Evolutionary conservation across 2,888 invertebrate species (phyloP).

Genomic region (Philaethria dido): DNA sequence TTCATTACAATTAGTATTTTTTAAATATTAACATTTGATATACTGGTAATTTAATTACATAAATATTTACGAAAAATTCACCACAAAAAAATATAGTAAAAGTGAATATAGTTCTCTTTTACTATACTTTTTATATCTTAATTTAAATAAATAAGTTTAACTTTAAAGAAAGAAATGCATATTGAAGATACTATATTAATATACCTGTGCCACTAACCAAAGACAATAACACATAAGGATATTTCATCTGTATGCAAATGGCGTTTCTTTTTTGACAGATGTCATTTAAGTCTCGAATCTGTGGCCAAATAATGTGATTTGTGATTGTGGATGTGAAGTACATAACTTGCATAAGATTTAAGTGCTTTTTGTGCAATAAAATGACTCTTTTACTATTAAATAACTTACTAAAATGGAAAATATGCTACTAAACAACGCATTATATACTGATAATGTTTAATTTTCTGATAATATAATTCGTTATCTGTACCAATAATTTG

Average conservation of each 20-base stretch:
- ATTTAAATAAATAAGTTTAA: too few relatives aligned
- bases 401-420: constrained; percentile 25
- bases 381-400: constrained; percentile 24
- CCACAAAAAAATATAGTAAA: too few relatives aligned
- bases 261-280: constrained; percentile 29
- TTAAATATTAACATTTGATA: too few relatives aligned
- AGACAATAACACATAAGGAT: not conserved
- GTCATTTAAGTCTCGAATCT: constrained; percentile 30
- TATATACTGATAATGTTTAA: constrained; percentile 46
- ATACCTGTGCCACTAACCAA: not conserved
- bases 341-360: constrained; percentile 38
- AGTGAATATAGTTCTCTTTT: too few relatives aligned
- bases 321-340: constrained; percentile 38
- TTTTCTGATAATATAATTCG: constrained; percentile 45
- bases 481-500: constrained; percentile 57
- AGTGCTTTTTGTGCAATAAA: constrained; percentile 29
- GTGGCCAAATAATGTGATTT: constrained; percentile 34
- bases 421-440: constrained; percentile 25
- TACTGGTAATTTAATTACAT: too few relatives aligned
- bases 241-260: constrained; percentile 6
- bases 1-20: too few relatives aligned
- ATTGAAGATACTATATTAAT: not conserved
- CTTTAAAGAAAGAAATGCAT: not conserved
- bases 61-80: too few relatives aligned
- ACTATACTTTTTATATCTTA: too few relatives aligned